Conservation (phyloP, 2,113 vertebrate genomes). For the Podiceps cristatus region DNA sequence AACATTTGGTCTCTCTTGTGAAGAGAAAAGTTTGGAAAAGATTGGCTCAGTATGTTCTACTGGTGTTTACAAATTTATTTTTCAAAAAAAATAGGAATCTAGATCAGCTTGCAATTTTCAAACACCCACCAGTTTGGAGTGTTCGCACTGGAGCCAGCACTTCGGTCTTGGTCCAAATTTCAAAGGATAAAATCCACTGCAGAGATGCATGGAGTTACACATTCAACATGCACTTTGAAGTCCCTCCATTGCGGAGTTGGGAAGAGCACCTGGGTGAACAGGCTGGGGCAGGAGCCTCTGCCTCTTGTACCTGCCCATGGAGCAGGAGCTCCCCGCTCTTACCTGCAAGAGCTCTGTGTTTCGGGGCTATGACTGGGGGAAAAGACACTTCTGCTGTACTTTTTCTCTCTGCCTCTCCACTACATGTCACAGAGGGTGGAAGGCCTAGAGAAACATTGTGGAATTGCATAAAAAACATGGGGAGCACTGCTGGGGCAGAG, state of each 20-base stretch:
- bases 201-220: background rate
- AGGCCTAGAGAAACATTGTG: rapidly evolving
- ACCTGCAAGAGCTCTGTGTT: background rate
- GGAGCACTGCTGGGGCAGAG: background rate
- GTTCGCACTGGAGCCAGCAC: background rate
- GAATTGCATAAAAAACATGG: rapidly evolving
- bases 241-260: background rate
- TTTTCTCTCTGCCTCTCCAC: background rate
- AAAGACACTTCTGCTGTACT: background rate
- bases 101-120: background rate
- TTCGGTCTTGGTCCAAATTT: background rate
- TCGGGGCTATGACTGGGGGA: rapidly evolving
- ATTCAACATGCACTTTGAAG: background rate
- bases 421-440: rapidly evolving
- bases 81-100: background rate
- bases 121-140: background rate
- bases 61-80: background rate
- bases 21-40: background rate
- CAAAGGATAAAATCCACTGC: background rate
- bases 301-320: background rate
- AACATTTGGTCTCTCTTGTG: background rate
- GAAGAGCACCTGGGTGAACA: background rate
- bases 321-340: background rate
- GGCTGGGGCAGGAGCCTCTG: background rate
- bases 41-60: background rate